phyloP scores from a whole-genome alignment of 2,113 vertebrate genomes.

The Aspidoscelis tigris region DNA sequence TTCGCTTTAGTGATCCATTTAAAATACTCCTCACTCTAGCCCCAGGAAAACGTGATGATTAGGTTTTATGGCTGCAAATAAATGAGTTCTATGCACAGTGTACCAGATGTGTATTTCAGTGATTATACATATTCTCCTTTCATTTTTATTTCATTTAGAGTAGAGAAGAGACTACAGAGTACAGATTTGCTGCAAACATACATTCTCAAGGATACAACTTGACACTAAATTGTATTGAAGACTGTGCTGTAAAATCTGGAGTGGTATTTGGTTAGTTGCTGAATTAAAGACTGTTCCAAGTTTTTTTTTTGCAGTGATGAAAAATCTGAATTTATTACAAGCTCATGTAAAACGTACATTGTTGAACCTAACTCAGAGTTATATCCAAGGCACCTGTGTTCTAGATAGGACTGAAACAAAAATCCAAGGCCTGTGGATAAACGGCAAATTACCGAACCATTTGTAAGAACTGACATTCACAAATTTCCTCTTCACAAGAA shows the following conservation, averaged over 20 bases:
- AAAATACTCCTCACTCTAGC: constrained; percentile 15
- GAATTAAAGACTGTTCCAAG: constrained; percentile 19
- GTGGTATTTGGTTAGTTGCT: not conserved
- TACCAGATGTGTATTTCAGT: constrained; percentile 11
- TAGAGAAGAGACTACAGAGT: not conserved
- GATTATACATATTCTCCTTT: not conserved
- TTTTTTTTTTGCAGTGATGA: not conserved
- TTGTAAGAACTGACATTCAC: constrained; percentile 37
- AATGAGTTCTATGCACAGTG: not conserved
- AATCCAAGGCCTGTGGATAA: constrained; percentile 30
- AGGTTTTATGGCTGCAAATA: constrained; percentile 12
- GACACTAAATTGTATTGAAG: constrained; percentile 16
- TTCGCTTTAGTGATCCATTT: constrained; percentile 18
- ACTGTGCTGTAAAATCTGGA: constrained; percentile 4
- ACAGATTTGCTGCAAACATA: not conserved
- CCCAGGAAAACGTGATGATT: constrained; percentile 29
- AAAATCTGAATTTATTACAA: constrained; percentile 5
- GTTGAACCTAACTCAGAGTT: constrained; percentile 27
- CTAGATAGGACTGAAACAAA: constrained; percentile 29
- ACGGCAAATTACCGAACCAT: constrained; percentile 25
- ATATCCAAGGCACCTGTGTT: not conserved
- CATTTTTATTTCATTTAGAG: not conserved
- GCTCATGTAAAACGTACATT: not conserved
- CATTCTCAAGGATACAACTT: not conserved
- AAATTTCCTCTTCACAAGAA: constrained; percentile 41